Evolutionary conservation across 2,113 vertebrate species (phyloP), one percentile per base, ranked within the genome.

Genomic region (Columba janthina): DNA sequence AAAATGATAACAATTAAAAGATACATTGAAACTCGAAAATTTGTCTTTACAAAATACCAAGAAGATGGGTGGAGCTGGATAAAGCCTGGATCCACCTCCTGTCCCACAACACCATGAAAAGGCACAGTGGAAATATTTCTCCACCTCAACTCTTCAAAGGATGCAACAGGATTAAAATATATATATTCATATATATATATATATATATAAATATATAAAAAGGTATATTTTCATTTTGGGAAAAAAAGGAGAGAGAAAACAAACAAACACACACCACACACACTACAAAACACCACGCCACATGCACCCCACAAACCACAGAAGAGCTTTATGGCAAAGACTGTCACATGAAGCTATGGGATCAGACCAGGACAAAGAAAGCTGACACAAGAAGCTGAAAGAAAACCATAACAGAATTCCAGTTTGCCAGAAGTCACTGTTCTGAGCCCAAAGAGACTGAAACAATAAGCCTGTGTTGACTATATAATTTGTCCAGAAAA

Each of bases 361-460:
- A 88, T 40, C 40, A 85, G 31, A 81, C 2, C 6, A 73, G 15
- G 26, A 50, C 4, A 80, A 80, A 60, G 56, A 75, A 90, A 86
- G 7, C 3, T 67, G 56, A 71, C 15, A 42, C 22, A 67, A 66
- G 44, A 44, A 81, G 38, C 20, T 87, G 60, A 85, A 66, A 5
- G 26, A 44, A 78, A 88, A 69, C 14, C 0, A 0, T 38, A 24
- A 38, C 3, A 85, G 6, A 72, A 65, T 44, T 85, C 11, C 18
- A 54, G 8, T 57, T 89, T 88, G 74, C 32, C 58, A 83, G 26
- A 92, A 84, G 24, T 54, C 40, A 53, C 10, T 36, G 26, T 57
- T 78, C 29, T 56, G 64, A 89, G 29, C 25, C 36, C 29, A 72
- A 60, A 85, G 36, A 91, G 18, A 53, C 1, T 36, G 28, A 88